phyloP scores from a whole-genome alignment of 2,113 vertebrate species.

The Drymodes brunneopygia region DNA sequence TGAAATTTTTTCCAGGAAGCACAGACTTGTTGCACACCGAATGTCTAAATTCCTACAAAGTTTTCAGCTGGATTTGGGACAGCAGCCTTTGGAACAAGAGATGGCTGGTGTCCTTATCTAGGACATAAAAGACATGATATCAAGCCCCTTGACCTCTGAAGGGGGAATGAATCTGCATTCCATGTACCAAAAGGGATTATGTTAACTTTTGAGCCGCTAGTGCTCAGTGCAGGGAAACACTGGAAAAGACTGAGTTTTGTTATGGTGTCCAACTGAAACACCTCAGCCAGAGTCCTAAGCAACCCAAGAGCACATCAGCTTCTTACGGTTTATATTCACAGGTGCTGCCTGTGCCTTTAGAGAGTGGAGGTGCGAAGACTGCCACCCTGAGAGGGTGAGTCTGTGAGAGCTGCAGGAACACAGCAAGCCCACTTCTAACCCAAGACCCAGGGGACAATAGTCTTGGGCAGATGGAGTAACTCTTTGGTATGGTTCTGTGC shows the following conservation, averaged over 20 bases:
- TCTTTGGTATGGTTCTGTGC: neutral
- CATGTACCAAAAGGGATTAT: neutral
- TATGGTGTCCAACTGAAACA: neutral
- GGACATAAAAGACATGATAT: neutral
- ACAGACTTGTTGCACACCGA: neutral
- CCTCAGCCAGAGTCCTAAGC: neutral
- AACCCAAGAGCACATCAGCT: neutral
- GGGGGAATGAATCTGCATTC: accelerated
- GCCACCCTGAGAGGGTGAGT: neutral
- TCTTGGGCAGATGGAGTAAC: neutral
- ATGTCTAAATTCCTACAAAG: neutral
- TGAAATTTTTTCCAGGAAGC: neutral
- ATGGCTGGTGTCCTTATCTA: neutral
- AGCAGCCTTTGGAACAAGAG: neutral
- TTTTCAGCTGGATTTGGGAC: neutral
- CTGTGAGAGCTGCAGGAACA: neutral
- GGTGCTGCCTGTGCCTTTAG: neutral
- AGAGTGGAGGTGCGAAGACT: neutral
- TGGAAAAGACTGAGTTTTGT: neutral
- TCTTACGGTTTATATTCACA: neutral
- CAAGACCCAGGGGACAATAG: neutral
- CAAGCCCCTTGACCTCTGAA: neutral
- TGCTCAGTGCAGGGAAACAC: neutral
- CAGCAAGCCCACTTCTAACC: neutral
- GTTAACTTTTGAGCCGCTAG: neutral